A percentile compares a stretch with the other conserved stretches of the same genome.
Conservation (phyloP, 1,140 invertebrate species). For the Oreohelix idahoensis region DNA sequence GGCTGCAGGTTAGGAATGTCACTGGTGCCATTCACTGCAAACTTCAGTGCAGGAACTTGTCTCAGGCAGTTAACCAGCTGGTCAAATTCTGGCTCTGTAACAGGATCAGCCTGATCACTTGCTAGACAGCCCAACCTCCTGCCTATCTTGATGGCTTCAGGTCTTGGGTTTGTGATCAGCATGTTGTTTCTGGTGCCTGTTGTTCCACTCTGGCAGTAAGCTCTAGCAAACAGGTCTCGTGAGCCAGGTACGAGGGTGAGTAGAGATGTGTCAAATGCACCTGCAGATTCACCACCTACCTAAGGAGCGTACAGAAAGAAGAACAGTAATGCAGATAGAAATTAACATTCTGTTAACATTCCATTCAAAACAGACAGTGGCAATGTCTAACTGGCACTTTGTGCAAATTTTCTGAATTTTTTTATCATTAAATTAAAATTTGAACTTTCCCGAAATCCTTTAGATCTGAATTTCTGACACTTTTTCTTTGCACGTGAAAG, state of each 20-base stretch:
- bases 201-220: constrained; percentile 20
- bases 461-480: too few relatives aligned
- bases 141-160: neutral
- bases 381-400: too few relatives aligned
- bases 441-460: too few relatives aligned
- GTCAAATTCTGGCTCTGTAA: neutral
- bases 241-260: neutral
- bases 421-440: too few relatives aligned
- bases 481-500: too few relatives aligned
- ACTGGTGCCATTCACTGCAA: neutral
- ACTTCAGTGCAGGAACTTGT: neutral
- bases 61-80: neutral
- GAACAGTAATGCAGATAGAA: too few relatives aligned
- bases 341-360: too few relatives aligned
- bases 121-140: neutral
- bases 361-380: too few relatives aligned
- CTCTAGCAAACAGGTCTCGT: constrained; percentile 15
- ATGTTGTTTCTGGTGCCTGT: neutral
- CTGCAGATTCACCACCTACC: constrained; percentile 29
- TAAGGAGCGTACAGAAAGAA: neutral
- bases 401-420: too few relatives aligned
- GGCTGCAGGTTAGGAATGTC: neutral
- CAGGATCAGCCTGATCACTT: neutral
- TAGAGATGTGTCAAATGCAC: constrained; percentile 22
- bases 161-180: neutral